Percentiles rank a stretch among this genome's conserved stretches.
These are phyloP conservation scores for Temnothorax ravouxi DNA, from an alignment of 2,888 invertebrate species.

Conservation along the genomic window DNA sequence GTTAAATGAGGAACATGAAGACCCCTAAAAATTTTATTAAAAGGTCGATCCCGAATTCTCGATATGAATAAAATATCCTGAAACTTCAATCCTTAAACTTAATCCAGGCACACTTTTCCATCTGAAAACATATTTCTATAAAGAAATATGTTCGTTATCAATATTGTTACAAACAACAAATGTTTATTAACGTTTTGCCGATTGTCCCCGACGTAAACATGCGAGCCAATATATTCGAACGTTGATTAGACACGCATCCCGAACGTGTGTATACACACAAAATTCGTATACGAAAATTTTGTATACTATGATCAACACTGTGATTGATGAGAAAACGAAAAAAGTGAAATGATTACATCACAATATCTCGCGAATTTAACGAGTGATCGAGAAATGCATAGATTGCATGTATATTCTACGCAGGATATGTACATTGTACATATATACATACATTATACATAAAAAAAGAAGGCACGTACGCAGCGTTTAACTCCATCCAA, in stretches of 20 bases:
- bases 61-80: background rate
- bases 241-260: slow-evolving; percentile 35
- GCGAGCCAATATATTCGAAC: slow-evolving; percentile 18
- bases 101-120: slow-evolving; percentile 8
- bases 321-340: background rate
- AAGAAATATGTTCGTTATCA: slow-evolving; percentile 10
- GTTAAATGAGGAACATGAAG: background rate
- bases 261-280: slow-evolving; percentile 5
- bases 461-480: background rate
- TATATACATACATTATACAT: too few species aligned
- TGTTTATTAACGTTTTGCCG: slow-evolving; percentile 28
- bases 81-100: background rate
- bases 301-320: background rate
- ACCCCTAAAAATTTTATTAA: slow-evolving; percentile 16
- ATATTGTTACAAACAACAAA: slow-evolving; percentile 20
- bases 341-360: background rate
- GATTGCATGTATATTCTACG: background rate
- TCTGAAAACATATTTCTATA: too few species aligned
- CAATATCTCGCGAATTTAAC: slow-evolving; percentile 11
- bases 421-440: too few species aligned
- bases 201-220: slow-evolving; percentile 22
- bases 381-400: slow-evolving; percentile 4
- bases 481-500: slow-evolving; percentile 27
- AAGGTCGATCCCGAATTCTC: background rate
- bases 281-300: slow-evolving; percentile 28